phyloP scores from a whole-genome alignment of 2,888 invertebrate genomes.

The Hydrotaea cyrtoneurina region DNA sequence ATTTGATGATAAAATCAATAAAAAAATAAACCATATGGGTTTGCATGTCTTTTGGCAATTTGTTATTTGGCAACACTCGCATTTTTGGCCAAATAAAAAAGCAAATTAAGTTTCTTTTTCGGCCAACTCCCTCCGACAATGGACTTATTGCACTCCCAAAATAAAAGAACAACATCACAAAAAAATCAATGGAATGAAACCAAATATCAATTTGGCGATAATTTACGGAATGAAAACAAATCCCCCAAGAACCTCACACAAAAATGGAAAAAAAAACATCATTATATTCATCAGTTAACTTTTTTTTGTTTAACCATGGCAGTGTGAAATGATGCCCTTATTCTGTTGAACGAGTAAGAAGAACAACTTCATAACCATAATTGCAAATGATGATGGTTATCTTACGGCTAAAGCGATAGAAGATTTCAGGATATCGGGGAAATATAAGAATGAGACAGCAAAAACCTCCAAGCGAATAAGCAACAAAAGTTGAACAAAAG shows the following conservation, averaged over 20 bases:
- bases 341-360: neutral
- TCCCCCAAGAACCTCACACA: neutral
- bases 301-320: neutral
- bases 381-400: neutral
- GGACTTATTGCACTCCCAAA: neutral
- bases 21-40: constrained; percentile 35
- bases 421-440: neutral
- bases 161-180: neutral
- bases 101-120: neutral
- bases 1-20: constrained; percentile 54
- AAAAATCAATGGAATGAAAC: neutral
- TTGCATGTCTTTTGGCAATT: constrained; percentile 57
- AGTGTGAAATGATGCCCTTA: no score
- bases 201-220: constrained; percentile 15
- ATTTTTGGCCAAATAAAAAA: neutral
- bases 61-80: constrained; percentile 36
- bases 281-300: neutral
- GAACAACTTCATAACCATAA: neutral
- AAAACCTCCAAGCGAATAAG: neutral
- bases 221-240: neutral
- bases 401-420: neutral
- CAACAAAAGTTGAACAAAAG: constrained; percentile 7
- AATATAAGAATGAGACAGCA: neutral
- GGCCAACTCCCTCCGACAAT: neutral
- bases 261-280: neutral